phyloP scores from a whole-genome alignment of 2,888 invertebrate genomes.

The Cephus pygmeus region DNA sequence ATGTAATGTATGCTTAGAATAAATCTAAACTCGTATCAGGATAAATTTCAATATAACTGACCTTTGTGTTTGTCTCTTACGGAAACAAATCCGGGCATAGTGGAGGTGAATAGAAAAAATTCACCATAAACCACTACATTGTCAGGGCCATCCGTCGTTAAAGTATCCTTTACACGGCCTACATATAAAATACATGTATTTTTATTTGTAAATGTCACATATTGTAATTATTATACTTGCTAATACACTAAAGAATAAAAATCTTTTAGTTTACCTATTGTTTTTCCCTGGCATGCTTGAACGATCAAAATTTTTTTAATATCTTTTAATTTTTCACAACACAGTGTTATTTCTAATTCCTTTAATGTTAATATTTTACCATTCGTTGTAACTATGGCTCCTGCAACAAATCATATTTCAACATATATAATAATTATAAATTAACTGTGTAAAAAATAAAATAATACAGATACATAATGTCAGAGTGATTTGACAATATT shows the following conservation, averaged over 20 bases:
- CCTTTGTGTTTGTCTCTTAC: conserved; percentile 33
- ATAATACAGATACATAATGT: not conserved
- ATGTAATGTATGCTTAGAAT: not conserved
- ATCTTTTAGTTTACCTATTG: conserved; percentile 26
- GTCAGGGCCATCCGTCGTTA: not conserved
- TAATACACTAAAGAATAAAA: not conserved
- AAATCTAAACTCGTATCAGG: not conserved
- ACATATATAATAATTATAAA: too few species aligned
- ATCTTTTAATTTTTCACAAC: conserved; percentile 59
- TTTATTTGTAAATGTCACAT: not conserved
- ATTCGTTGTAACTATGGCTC: conserved; percentile 67
- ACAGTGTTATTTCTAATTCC: conserved; percentile 68
- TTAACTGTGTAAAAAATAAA: conserved; percentile 11
- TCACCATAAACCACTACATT: conserved; percentile 25
- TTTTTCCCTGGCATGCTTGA: conserved; percentile 71
- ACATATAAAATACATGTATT: not conserved
- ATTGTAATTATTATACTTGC: not conserved
- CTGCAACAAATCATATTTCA: conserved; percentile 42
- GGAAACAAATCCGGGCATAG: conserved; percentile 42
- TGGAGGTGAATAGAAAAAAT: conserved; percentile 44
- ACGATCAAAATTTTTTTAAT: conserved; percentile 71
- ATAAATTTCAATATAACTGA: not conserved
- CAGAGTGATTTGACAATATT: not conserved
- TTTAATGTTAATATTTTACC: conserved; percentile 67
- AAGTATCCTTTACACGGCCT: not conserved